Conservation (phyloP, 1,140 invertebrate genomes). For the Drosophila tsacasi region DNA sequence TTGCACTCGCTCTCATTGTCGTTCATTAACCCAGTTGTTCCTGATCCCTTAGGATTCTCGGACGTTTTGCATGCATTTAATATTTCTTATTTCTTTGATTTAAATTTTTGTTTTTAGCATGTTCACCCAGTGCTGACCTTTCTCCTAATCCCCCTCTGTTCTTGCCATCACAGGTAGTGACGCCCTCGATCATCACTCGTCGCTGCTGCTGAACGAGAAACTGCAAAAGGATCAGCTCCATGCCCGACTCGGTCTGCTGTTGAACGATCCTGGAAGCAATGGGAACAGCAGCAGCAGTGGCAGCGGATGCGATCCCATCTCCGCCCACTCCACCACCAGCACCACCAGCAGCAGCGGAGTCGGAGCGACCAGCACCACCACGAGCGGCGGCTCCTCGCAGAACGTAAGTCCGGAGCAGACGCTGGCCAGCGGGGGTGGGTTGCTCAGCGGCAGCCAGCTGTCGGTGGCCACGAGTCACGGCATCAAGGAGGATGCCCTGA, state of each 20-base stretch:
- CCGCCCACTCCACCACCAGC: slow-evolving; percentile 84
- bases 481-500: slow-evolving; percentile 73
- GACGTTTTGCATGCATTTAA: slow-evolving; percentile 11
- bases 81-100: background rate
- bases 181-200: slow-evolving; percentile 59
- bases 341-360: slow-evolving; percentile 85
- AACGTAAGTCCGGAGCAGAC: slow-evolving; percentile 79
- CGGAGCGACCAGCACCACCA: slow-evolving; percentile 86
- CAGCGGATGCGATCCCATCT: slow-evolving; percentile 84
- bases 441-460: slow-evolving; percentile 74
- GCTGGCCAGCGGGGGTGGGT: slow-evolving; percentile 42
- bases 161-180: slow-evolving; percentile 61
- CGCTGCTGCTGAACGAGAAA: slow-evolving; percentile 61
- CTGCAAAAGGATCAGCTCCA: slow-evolving; percentile 89
- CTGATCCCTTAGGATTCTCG: background rate
- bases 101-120: background rate
- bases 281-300: slow-evolving; percentile 71
- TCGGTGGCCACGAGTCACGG: slow-evolving; percentile 71
- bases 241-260: slow-evolving; percentile 92
- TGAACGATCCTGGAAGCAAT: slow-evolving; percentile 88
- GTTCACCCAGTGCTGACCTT: background rate
- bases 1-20: slow-evolving; percentile 42
- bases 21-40: slow-evolving; percentile 9
- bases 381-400: slow-evolving; percentile 67
- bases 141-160: background rate